Base-by-base conservation (phyloP, 2,113 vertebrate genomes). In the Ictalurus punctatus region DNA sequence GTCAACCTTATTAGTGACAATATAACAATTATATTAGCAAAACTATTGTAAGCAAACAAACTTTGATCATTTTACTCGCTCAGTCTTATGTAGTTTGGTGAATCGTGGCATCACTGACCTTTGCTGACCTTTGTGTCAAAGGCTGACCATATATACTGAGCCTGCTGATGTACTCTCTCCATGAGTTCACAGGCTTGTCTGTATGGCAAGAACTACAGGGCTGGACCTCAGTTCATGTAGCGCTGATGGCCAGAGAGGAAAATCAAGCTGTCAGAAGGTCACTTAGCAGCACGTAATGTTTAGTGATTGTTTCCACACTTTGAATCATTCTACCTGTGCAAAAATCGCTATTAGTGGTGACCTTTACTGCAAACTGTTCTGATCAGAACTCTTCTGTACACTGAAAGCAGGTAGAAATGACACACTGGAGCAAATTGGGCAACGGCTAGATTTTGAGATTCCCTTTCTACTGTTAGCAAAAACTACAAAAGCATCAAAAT, bases 101-200 rank as follows among this genome's bases (percentile, higher is more conserved):
- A 87, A 34, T 13, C 4, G 4, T 19, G 34, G 16, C 6, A 71
- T 37, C 48, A 37, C 27, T 84, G 81, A 63, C 61, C 80, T 84
- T 81, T 44, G 14, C 37, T 25, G 86, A 82, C 40, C 54, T 81
- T 61, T 34, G 80, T 74, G 79, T 86, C 54, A 86, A 30, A 83
- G 58, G 34, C 4, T 71, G 56, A 17, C 30, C 58, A 23, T 37
- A 30, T 44, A 44, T 67, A 81, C 81, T 65, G 73, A 58, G 4
- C 40, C 83, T 52, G 19, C 9, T 82, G 85, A 85, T 67, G 56
- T 76, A 25, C 81, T 17, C 61, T 73, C 69, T 85, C 61, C 67
- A 23, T 69, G 69, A 58, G 44, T 16, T 59, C 25, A 40, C 10
- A 84, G 37, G 25, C 52, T 61, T 82, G 71, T 84, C 14, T 34